A percentile compares a stretch with the other conserved stretches of the same genome.
phyloP scores from a whole-genome alignment of 1,140 invertebrate species.

The Eupeodes corollae region DNA sequence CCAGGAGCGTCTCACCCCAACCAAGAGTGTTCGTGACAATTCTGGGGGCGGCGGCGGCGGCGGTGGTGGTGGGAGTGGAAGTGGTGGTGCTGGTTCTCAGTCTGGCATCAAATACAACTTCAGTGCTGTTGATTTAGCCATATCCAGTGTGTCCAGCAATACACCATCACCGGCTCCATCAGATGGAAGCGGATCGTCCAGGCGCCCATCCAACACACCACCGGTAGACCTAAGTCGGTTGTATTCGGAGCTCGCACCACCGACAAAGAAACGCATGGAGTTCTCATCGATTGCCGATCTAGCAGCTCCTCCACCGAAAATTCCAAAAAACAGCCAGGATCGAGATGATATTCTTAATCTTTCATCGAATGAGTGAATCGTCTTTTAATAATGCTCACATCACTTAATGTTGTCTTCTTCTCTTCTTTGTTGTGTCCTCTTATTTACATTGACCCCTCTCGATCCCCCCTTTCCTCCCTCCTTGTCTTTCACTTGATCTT shows the following conservation, averaged over 20 bases:
- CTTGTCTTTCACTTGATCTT: too few relatives aligned
- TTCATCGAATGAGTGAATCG: conserved; percentile 6
- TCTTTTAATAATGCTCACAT: too few relatives aligned
- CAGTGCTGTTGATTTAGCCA: conserved; percentile 37
- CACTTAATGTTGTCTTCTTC: too few relatives aligned
- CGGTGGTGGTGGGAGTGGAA: conserved; percentile 14
- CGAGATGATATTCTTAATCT: conserved; percentile 27
- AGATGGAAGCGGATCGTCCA: conserved; percentile 24
- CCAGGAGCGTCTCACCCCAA: conserved; percentile 32
- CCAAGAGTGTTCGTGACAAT: conserved; percentile 16
- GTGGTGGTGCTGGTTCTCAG: conserved; percentile 29
- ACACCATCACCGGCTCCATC: conserved; percentile 31
- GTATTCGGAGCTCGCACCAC: conserved; percentile 25
- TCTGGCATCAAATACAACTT: conserved; percentile 36
- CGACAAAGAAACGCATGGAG: conserved; percentile 36
- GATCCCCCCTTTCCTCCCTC: too few relatives aligned
- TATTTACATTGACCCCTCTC: too few relatives aligned
- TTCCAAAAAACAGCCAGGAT: conserved; percentile 53
- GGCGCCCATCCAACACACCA: conserved; percentile 21
- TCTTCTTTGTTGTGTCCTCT: too few relatives aligned
- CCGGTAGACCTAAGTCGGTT: conserved; percentile 28
- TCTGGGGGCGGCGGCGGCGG: conserved; percentile 12
- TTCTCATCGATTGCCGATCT: conserved; percentile 35
- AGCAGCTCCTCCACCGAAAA: conserved; percentile 33
- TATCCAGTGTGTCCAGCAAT: conserved; percentile 35